phyloP scores from a whole-genome alignment of 2,797 vertebrate species.

The Periophthalmus magnuspinnatus region DNA sequence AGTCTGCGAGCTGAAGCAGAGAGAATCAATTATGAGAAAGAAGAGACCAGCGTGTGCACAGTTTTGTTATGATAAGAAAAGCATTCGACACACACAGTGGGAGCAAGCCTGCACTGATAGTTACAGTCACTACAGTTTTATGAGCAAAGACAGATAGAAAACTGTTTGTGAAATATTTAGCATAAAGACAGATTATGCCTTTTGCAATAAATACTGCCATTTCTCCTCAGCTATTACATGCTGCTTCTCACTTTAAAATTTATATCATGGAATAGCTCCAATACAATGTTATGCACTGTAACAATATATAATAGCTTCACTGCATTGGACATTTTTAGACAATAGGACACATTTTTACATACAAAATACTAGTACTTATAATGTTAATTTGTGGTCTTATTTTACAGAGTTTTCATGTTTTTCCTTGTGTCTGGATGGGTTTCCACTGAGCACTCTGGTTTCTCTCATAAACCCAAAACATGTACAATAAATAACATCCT shows the following conservation, averaged over 20 bases:
- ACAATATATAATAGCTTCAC: no score
- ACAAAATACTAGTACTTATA: no score
- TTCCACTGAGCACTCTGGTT: no score
- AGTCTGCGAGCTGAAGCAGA: constrained; percentile 22
- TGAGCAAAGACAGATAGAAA: no score
- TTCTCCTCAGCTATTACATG: not conserved
- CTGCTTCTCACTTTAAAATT: not conserved
- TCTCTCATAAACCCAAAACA: no score
- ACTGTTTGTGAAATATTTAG: not conserved
- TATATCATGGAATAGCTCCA: not conserved
- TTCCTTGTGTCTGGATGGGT: no score
- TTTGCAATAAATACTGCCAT: not conserved
- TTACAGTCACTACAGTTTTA: not conserved
- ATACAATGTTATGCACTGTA: not conserved
- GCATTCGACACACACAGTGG: constrained; percentile 5
- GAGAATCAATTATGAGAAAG: constrained; percentile 20
- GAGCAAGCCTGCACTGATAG: not conserved
- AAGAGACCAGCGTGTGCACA: not conserved
- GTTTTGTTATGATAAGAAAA: constrained; percentile 7
- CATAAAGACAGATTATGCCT: not conserved
- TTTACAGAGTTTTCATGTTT: no score
- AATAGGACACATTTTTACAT: no score
- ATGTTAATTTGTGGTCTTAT: no score
- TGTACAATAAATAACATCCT: no score
- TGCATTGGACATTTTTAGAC: no score